A percentile compares a stretch with the other conserved stretches of the same genome.
phyloP scores from a whole-genome alignment of 2,797 vertebrate genomes.

The Sebastes miniatus region DNA sequence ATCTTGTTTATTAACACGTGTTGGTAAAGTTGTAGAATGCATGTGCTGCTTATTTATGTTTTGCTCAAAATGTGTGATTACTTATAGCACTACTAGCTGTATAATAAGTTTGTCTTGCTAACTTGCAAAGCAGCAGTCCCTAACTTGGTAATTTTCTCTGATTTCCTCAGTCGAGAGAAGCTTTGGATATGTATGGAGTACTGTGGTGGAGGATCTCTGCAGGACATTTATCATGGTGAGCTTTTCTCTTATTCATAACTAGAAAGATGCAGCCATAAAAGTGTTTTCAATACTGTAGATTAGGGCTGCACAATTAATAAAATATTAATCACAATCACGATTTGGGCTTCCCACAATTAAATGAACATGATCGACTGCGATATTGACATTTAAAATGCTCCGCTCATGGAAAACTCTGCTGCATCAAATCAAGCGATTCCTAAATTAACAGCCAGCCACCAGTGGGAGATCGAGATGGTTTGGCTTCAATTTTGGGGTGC shows the following conservation, averaged over 20 bases:
- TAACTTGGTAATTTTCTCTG: not conserved
- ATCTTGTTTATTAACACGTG: not conserved
- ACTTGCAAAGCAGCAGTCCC: not conserved
- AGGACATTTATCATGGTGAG: constrained; percentile 98
- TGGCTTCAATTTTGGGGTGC: too few species aligned
- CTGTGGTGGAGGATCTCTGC: constrained; percentile 97
- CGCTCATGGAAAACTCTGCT: too few species aligned
- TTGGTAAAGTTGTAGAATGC: not conserved
- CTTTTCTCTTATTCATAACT: not conserved
- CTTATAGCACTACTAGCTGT: not conserved
- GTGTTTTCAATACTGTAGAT: not conserved
- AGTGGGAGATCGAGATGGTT: too few species aligned
- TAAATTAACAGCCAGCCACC: too few species aligned
- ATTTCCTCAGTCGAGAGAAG: constrained; percentile 90
- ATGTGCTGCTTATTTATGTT: not conserved
- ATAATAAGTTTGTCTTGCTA: not conserved
- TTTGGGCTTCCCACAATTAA: too few species aligned
- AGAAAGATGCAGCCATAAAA: not conserved
- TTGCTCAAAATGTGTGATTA: not conserved
- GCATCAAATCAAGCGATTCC: too few species aligned
- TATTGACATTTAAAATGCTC: too few species aligned
- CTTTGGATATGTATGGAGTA: constrained; percentile 99
- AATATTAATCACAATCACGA: too few species aligned
- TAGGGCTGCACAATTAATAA: too few species aligned
- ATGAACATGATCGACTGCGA: too few species aligned